These are phyloP conservation scores for Patella vulgata DNA, from an alignment of 1,140 invertebrate genomes.

Conservation along the genomic window DNA sequence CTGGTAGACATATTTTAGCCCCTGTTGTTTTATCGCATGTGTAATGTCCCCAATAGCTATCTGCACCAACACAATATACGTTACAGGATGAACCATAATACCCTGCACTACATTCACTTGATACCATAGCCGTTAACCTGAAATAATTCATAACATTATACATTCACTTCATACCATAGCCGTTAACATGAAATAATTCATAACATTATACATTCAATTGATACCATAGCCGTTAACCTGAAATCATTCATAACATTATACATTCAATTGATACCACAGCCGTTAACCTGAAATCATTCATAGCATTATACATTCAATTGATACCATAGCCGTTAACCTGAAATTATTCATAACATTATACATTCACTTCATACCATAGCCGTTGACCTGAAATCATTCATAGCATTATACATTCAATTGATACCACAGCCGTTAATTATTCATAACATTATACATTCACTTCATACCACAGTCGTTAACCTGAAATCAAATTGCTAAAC, in stretches of 20 bases:
- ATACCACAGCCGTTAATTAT: not conserved
- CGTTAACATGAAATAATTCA: not conserved
- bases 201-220: conserved; percentile 1
- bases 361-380: conserved; percentile 34
- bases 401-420: not conserved
- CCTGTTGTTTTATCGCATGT: conserved; percentile 35
- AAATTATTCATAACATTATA: no score
- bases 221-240: not conserved
- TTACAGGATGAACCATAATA: conserved; percentile 39
- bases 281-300: not conserved
- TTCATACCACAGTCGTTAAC: not conserved
- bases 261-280: not conserved
- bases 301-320: not conserved
- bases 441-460: conserved; percentile 1
- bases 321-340: not conserved
- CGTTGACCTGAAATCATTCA: conserved; percentile 26
- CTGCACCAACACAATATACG: conserved; percentile 27
- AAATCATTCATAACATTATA: not conserved
- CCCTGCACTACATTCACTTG: conserved; percentile 34
- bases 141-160: conserved; percentile 3
- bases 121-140: conserved; percentile 31
- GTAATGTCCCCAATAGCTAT: conserved; percentile 34
- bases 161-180: not conserved
- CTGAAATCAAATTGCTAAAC: no score
- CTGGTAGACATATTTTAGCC: conserved; percentile 30